Evolutionary conservation across 2,113 vertebrate genomes (phyloP).

Genomic region (Seriola dumerili): DNA sequence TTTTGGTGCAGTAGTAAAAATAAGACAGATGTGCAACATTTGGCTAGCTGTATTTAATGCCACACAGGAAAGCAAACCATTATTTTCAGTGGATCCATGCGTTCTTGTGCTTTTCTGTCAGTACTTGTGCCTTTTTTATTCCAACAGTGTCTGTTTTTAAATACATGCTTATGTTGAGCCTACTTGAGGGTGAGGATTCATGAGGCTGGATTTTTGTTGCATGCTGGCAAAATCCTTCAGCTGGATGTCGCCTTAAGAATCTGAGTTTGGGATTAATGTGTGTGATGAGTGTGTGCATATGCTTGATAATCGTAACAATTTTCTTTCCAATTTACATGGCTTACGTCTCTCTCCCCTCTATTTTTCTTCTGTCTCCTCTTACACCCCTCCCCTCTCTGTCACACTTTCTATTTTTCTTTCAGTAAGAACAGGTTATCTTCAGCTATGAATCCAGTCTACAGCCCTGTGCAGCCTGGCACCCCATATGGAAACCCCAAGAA

Average conservation of each 20-base stretch:
- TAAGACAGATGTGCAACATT: slow-evolving; percentile 9
- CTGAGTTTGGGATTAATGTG: slow-evolving; percentile 49
- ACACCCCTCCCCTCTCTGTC: slow-evolving; percentile 34
- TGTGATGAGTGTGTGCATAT: slow-evolving; percentile 19
- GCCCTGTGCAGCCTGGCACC: slow-evolving; percentile 96
- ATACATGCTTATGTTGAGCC: slow-evolving; percentile 44
- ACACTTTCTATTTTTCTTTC: slow-evolving; percentile 52
- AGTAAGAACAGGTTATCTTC: slow-evolving; percentile 92
- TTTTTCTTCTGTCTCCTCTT: slow-evolving; percentile 36
- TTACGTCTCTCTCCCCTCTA: slow-evolving; percentile 39
- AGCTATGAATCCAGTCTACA: slow-evolving; percentile 99
- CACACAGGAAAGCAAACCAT: slow-evolving; percentile 33
- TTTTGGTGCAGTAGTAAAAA: slow-evolving; percentile 9
- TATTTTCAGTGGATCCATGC: slow-evolving; percentile 23
- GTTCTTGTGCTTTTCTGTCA: slow-evolving; percentile 46
- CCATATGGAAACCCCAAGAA: slow-evolving; percentile 98
- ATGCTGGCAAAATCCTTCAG: slow-evolving; percentile 54
- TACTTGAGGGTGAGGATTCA: slow-evolving; percentile 49
- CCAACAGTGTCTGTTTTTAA: slow-evolving; percentile 40
- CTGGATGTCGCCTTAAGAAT: slow-evolving; percentile 49
- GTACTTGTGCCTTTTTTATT: slow-evolving; percentile 18
- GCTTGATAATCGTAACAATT: slow-evolving; percentile 46
- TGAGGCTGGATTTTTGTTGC: slow-evolving; percentile 34
- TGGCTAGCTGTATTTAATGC: not conserved
- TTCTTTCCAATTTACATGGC: slow-evolving; percentile 52